A percentile compares a stretch with the other conserved stretches of the same genome.
These are phyloP conservation scores for Halcyon leucocephala DNA, from an alignment of 2,797 vertebrate genomes.

Conservation along the genomic window DNA sequence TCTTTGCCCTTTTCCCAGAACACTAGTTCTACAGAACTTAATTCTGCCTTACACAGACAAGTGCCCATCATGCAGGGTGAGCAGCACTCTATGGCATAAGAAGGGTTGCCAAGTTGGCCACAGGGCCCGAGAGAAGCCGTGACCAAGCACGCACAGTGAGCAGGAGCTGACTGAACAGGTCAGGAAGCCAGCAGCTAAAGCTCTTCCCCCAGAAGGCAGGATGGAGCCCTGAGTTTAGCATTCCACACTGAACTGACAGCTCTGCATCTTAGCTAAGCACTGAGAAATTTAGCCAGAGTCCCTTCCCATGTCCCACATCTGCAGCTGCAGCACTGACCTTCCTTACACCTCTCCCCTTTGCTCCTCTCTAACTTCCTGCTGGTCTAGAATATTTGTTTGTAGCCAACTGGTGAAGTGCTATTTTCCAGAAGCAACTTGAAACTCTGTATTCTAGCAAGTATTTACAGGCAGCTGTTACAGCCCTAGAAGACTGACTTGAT, in stretches of 20 bases:
- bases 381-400: neutral
- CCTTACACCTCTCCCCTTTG: neutral
- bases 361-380: conserved; percentile 11
- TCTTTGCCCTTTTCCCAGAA: neutral
- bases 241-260: neutral
- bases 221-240: neutral
- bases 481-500: neutral
- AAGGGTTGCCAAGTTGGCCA: too few species aligned
- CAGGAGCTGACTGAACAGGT: neutral
- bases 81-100: neutral
- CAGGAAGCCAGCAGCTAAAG: neutral
- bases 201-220: neutral
- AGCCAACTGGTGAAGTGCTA: neutral
- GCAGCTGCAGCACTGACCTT: conserved; percentile 30
- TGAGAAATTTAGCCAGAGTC: neutral
- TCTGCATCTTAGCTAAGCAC: neutral
- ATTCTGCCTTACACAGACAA: neutral
- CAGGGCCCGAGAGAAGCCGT: neutral
- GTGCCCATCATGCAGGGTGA: neutral
- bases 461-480: neutral
- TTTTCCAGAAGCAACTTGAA: neutral
- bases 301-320: neutral
- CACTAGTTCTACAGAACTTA: neutral
- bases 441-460: neutral
- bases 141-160: fast-evolving